These are phyloP conservation scores for Acromyrmex echinatior DNA, from an alignment of 1,140 invertebrate species.

Conservation along the genomic window DNA sequence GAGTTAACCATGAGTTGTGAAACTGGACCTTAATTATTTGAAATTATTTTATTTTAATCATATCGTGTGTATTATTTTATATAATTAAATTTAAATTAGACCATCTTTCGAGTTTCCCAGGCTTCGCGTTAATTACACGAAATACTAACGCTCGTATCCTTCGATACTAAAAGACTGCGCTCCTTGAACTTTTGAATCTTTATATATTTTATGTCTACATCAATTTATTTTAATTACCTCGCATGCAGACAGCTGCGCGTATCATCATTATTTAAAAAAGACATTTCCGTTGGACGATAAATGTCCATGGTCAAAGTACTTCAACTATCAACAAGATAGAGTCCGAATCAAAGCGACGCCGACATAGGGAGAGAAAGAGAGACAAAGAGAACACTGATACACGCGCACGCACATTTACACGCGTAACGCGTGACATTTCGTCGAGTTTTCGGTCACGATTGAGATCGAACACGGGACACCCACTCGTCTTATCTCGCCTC, in stretches of 20 bases:
- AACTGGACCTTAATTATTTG: background rate
- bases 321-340: constrained; percentile 59
- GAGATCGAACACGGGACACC: background rate
- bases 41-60: constrained; percentile 12
- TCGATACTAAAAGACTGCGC: background rate
- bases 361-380: constrained; percentile 27
- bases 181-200: constrained; percentile 41
- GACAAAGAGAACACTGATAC: background rate
- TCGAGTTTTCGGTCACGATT: constrained; percentile 23
- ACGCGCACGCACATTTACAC: background rate
- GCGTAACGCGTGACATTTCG: constrained; percentile 2
- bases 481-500: background rate
- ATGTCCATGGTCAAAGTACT: constrained; percentile 44
- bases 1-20: too few species aligned
- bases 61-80: background rate
- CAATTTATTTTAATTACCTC: constrained; percentile 41
- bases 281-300: constrained; percentile 46
- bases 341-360: constrained; percentile 54
- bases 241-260: background rate
- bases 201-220: constrained; percentile 15
- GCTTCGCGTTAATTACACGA: background rate
- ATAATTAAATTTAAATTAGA: background rate
- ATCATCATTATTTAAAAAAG: constrained; percentile 10
- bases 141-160: background rate
- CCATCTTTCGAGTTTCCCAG: background rate